A percentile compares a stretch with the other conserved stretches of the same genome.
These are phyloP conservation scores for Amblyjoppa proteus DNA, from an alignment of 2,888 invertebrate genomes.

Conservation along the genomic window DNA sequence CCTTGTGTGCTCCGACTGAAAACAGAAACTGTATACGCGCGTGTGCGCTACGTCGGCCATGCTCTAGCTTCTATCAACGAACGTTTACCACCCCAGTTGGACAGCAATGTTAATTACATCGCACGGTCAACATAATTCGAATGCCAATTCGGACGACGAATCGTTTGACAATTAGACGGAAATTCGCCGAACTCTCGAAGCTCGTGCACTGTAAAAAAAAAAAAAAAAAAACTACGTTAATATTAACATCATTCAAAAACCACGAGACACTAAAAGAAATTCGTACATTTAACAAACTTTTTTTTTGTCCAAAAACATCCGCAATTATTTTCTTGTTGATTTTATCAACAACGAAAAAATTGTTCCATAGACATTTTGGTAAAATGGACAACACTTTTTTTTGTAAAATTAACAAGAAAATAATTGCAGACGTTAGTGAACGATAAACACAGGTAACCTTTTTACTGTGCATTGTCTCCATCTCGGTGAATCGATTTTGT, in stretches of 20 bases:
- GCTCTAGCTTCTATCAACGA: slow-evolving; percentile 54
- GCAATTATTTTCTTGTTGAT: no score
- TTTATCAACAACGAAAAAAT: no score
- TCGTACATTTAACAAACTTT: no score
- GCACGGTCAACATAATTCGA: slow-evolving; percentile 15
- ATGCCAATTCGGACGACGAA: slow-evolving; percentile 28
- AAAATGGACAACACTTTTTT: background rate
- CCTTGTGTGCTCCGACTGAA: slow-evolving; percentile 46
- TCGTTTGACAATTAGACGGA: slow-evolving; percentile 6
- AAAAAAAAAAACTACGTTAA: no score
- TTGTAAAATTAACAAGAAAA: no score
- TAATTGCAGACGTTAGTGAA: no score
- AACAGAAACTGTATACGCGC: slow-evolving; percentile 29
- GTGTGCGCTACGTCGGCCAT: slow-evolving; percentile 24
- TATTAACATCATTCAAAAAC: no score
- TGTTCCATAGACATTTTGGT: background rate
- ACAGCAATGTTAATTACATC: slow-evolving; percentile 59
- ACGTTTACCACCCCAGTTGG: slow-evolving; percentile 53
- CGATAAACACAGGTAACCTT: background rate
- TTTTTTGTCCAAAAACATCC: no score
- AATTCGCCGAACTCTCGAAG: background rate
- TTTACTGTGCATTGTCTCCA: background rate
- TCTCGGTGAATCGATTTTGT: no score
- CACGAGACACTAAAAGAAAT: no score
- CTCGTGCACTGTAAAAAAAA: no score